Base-by-base conservation (phyloP, 2,888 invertebrate species). In the Latheticus oryzae region DNA sequence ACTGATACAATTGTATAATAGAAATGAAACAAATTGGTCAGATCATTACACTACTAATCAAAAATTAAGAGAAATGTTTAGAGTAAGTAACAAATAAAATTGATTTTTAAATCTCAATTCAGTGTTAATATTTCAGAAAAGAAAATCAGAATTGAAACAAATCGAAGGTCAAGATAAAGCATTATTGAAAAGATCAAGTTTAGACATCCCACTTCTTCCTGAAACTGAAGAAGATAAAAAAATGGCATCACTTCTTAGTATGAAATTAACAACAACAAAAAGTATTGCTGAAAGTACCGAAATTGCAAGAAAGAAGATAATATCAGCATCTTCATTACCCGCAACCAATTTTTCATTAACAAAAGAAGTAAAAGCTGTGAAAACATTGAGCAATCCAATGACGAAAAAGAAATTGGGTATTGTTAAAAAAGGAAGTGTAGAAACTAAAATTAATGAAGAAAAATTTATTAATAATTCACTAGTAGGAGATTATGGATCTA, bases 21-120 rank as follows among this genome's bases (percentile, higher is more conserved):
- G 90, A 50, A 91, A 93, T 71, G 90, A 93, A 69, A 84, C 84
- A 37, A 84, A 89, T 0, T 95, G 94, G 93, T 89, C 90, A 69
- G 97, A 99, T 80, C 93, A 93, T 77, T 99, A 95, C 76, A 86
- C 88, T 51, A 91, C 95, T 0, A 99, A 99, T 79, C 90, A 89
- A 70, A 85, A 87, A 30, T 80, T 97, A 13, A 83, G 98, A 52
- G 86, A 90, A 33, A 85, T 87, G 67, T 97, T 99, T 78, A 86
- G 98, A 75, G 95, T 95, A 81, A 78, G 82, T 74, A 13, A 35
- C 23, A 9, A 4, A 23, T 37, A 17, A 19, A n/a, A 13, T 19
- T n/a, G 3, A 3, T 3, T n/a, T 37, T n/a, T 17, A 4, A 7
- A 26, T 21, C 21, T 5, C 35, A 7, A 35, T 17, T 35, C 8